These are phyloP conservation scores for Rallus crepitans DNA, from an alignment of 2,797 vertebrate genomes.

Conservation along the genomic window DNA sequence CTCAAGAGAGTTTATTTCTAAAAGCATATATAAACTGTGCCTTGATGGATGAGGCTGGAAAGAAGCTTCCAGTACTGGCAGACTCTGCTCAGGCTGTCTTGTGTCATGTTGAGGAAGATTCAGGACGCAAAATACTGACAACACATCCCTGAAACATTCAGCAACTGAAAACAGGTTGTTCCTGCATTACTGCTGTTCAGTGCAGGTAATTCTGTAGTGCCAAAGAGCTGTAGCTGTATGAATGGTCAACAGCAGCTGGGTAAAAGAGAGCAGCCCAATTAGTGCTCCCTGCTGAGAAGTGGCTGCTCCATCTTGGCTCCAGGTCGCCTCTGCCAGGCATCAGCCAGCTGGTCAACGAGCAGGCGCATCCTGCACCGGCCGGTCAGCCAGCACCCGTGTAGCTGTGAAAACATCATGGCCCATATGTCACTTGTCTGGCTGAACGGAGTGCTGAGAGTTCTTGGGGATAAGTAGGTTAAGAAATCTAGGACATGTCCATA, in stretches of 20 bases:
- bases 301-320: neutral
- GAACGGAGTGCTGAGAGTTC: neutral
- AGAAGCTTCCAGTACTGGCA: neutral
- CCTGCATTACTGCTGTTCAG: neutral
- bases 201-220: neutral
- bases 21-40: neutral
- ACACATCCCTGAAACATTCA: neutral
- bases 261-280: neutral
- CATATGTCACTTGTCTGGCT: slow-evolving; percentile 4
- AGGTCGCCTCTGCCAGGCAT: neutral
- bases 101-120: neutral
- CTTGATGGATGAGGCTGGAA: neutral
- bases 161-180: neutral
- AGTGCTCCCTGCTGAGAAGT: neutral
- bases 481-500: neutral
- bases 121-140: neutral
- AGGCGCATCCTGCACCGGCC: rapidly evolving
- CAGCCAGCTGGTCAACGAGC: slow-evolving; percentile 28
- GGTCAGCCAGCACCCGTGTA: rapidly evolving
- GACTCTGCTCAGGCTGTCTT: neutral
- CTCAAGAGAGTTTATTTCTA: neutral
- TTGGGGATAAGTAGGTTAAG: neutral
- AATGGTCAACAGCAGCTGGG: neutral
- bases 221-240: neutral
- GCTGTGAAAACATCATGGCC: neutral